Conservation (phyloP, 1,140 invertebrate genomes). For the Bombus huntii region DNA sequence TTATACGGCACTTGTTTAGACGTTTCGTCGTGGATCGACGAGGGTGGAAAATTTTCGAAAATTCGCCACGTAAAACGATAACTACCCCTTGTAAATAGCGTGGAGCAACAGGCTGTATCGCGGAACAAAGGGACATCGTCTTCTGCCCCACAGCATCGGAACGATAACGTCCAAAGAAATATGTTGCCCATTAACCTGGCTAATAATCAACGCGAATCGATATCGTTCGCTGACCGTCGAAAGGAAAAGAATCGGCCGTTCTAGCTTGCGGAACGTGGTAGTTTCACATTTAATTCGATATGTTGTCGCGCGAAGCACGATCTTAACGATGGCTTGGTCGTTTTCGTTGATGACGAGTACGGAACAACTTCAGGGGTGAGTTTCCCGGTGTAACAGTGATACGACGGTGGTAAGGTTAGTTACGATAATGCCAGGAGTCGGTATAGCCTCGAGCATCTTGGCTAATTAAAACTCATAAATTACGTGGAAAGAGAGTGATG, state of each 20-base stretch:
- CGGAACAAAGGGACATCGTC: background rate
- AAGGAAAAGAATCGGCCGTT: background rate
- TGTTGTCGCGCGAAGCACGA: background rate
- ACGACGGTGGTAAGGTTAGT: slow-evolving; percentile 26
- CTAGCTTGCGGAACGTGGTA: background rate
- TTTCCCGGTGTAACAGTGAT: background rate
- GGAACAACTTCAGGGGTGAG: background rate
- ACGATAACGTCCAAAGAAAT: slow-evolving; percentile 19
- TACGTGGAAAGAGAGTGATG: slow-evolving; percentile 62
- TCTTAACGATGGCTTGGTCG: slow-evolving; percentile 17
- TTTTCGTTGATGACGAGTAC: slow-evolving; percentile 47
- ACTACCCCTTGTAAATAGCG: background rate
- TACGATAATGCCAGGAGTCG: slow-evolving; percentile 40
- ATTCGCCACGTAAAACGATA: background rate
- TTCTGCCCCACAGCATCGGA: background rate
- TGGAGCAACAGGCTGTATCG: slow-evolving; percentile 42
- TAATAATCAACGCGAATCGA: background rate
- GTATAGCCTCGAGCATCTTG: slow-evolving; percentile 46
- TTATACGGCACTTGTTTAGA: background rate
- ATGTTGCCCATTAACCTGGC: background rate
- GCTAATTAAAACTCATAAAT: slow-evolving; percentile 73
- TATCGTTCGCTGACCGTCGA: background rate
- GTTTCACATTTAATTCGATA: background rate
- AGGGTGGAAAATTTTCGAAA: slow-evolving; percentile 7
- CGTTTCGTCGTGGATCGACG: background rate